Percentiles rank a stretch among this genome's conserved stretches.
These are phyloP conservation scores for Tolmerus cingulatus DNA, from an alignment of 2,888 invertebrate genomes.

Conservation along the genomic window DNA sequence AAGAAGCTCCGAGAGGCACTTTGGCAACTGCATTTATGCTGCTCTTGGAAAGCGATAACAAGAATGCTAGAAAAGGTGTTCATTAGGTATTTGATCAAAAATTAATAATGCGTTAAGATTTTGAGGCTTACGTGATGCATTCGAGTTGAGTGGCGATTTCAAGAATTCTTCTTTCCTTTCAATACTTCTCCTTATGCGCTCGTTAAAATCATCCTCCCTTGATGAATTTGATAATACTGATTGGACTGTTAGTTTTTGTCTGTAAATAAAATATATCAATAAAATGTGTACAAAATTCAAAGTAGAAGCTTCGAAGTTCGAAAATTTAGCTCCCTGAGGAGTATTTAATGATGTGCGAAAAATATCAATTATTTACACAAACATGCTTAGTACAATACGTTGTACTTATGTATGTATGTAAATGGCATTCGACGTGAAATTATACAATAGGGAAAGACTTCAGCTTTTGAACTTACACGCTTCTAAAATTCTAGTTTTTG, in stretches of 20 bases:
- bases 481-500: no score
- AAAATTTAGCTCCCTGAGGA: no score
- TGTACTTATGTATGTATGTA: no score
- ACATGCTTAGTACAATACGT: no score
- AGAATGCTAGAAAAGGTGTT: not conserved
- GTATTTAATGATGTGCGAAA: no score
- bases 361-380: no score
- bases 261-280: conserved; percentile 50
- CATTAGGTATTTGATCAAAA: not conserved
- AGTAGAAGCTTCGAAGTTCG: no score
- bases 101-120: not conserved
- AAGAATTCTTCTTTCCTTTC: conserved; percentile 92
- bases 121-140: conserved; percentile 44
- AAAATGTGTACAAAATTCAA: no score
- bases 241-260: conserved; percentile 58
- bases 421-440: no score
- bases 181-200: conserved; percentile 81
- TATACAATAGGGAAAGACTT: no score
- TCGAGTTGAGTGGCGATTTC: conserved; percentile 58
- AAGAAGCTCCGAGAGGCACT: not conserved
- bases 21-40: not conserved
- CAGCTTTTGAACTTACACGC: no score
- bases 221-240: conserved; percentile 60
- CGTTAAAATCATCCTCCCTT: conserved; percentile 65
- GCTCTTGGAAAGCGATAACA: not conserved